Percentiles rank a stretch among this genome's conserved stretches.
Evolutionary conservation across 2,113 vertebrate species (phyloP).

Genomic region (Prolemur simus): DNA sequence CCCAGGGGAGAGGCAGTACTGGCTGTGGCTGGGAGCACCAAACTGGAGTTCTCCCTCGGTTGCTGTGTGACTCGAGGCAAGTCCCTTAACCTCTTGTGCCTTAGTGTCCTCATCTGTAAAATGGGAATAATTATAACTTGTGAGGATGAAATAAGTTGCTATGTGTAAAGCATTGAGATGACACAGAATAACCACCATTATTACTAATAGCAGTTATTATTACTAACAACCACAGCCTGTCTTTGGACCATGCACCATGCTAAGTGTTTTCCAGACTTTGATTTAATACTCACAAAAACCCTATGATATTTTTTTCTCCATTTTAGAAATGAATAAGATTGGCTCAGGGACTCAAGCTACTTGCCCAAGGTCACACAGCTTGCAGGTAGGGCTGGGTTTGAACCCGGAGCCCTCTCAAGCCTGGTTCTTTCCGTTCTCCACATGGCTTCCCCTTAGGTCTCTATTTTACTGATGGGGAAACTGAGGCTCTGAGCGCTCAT

Average conservation of each 20-base stretch:
- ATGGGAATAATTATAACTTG: background rate
- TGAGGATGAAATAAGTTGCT: background rate
- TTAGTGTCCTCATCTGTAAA: conserved; percentile 1
- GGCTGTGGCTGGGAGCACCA: background rate
- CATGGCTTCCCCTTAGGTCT: fast-evolving
- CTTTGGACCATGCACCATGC: background rate
- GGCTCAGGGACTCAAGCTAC: background rate
- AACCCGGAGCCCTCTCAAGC: background rate
- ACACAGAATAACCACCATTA: background rate
- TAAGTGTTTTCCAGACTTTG: background rate
- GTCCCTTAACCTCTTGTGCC: background rate
- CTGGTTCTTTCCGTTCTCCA: background rate
- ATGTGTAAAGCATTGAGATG: background rate
- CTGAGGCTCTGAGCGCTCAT: background rate
- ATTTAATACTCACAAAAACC: background rate
- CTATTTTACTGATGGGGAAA: background rate
- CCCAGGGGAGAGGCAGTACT: fast-evolving
- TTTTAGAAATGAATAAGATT: background rate
- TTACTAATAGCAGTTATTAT: background rate
- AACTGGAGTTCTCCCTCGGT: background rate
- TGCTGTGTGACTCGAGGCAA: background rate
- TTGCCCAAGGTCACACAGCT: background rate
- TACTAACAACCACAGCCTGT: background rate
- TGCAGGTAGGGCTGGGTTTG: background rate
- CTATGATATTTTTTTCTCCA: background rate